These are phyloP conservation scores for Patella pellucida DNA, from an alignment of 2,888 invertebrate species.

Conservation along the genomic window DNA sequence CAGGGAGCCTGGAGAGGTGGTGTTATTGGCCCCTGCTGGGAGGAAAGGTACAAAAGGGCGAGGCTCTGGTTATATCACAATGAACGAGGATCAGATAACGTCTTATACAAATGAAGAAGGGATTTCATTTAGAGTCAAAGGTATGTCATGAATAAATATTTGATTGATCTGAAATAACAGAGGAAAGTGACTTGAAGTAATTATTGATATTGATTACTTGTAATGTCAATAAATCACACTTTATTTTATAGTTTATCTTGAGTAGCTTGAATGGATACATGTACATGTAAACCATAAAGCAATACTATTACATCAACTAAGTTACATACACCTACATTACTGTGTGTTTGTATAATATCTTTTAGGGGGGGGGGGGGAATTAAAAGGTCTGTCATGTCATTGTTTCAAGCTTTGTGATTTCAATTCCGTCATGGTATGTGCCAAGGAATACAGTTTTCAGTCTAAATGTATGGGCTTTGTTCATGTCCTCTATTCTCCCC, in stretches of 20 bases:
- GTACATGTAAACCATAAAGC: no score
- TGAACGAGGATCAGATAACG: constrained; percentile 45
- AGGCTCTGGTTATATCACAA: constrained; percentile 40
- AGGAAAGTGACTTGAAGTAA: neutral
- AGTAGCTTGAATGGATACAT: no score
- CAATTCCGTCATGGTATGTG: no score
- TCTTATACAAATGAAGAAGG: constrained; percentile 43
- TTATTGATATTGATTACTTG: neutral
- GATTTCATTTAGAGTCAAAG: constrained; percentile 37
- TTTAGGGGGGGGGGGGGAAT: no score
- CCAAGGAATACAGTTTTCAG: no score
- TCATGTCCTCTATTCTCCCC: no score
- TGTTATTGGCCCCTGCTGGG: neutral
- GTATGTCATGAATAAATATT: constrained; percentile 22
- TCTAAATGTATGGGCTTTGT: no score
- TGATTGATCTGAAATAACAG: constrained; percentile 7
- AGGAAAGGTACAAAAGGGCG: constrained; percentile 24
- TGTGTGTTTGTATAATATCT: no score
- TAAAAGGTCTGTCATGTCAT: no score
- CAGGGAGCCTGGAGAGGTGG: neutral
- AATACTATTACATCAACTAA: neutral
- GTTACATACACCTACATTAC: neutral
- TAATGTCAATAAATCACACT: no score
- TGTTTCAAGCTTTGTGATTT: no score
- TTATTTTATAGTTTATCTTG: no score